Base-by-base conservation (phyloP, 37 sponge, comb jelly and placozoan genomes). In the Corticium candelabrum region DNA sequence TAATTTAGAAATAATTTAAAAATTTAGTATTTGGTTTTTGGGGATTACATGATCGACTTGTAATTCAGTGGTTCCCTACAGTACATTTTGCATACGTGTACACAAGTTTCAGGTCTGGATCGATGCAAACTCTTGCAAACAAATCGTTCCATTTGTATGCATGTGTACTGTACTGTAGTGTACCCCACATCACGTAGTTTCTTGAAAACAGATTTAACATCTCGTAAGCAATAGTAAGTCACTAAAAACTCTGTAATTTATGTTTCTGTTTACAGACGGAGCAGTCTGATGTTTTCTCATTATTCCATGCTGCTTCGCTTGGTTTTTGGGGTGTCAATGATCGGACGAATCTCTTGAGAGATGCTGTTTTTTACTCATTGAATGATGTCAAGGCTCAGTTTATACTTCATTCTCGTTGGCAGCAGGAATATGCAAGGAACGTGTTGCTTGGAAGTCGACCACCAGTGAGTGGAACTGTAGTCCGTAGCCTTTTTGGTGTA, bases 291-390 rank as follows among this genome's bases (percentile, higher is more conserved):
- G 33, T 5, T 15, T 74, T n/a, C 68, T 87, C 87, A 35, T 76
- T 87, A 35, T 87, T 83, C 77, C 87, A 87, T 39, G 87, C 87
- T 7, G 79, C 83, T 41, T 87, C 87, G 11, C 75, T 87, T 1
- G 87, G 83, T 5, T 87, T 87, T 40, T 87, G 87, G 87, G 87
- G 87, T n/a, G 77, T 87, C 0, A 81, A 87, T 33, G 87, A 87
- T 67, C 79, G 87, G 35, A 87, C 83, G 3, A 27, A 43, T 5
- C 71, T 87, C 34, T 76, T 87, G 1, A 79, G 39, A 2, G 38
- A 83, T 37, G 87, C 87, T 11, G 87, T 87, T 11, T 56, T 27
- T 36, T 39, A 62, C 73, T 78, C 83, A 1, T 71, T 87, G 71
- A 38, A 37, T 0, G 84, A 87, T 62, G 35, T 38, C 30, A 83